These are phyloP conservation scores for Chiroxiphia lanceolata DNA, from an alignment of 2,797 vertebrate species.

Conservation along the genomic window DNA sequence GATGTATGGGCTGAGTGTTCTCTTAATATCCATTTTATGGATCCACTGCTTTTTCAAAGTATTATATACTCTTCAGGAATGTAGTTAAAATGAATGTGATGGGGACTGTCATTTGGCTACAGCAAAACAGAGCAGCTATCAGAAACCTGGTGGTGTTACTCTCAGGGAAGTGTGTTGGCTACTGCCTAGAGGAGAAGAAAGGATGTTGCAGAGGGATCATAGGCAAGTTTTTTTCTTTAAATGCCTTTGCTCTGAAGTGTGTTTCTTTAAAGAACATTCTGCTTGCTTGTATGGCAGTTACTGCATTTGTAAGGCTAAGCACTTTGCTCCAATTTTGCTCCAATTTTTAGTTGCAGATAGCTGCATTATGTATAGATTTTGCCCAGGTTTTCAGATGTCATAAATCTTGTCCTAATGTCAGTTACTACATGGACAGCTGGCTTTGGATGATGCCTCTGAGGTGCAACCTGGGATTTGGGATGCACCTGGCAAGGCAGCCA, in stretches of 20 bases:
- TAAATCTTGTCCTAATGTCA: neutral
- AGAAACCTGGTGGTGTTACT: neutral
- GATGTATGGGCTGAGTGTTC: neutral
- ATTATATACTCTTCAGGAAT: neutral
- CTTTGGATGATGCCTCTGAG: neutral
- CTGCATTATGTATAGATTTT: neutral
- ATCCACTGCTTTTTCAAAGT: neutral
- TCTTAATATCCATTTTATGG: conserved; percentile 4
- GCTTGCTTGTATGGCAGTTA: neutral
- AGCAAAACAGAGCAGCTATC: neutral
- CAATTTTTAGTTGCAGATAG: neutral
- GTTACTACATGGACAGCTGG: fast-evolving
- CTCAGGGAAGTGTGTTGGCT: neutral
- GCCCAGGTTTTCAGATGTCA: neutral
- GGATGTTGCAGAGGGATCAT: neutral
- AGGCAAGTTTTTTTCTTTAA: neutral
- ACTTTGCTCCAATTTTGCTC: neutral
- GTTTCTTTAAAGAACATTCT: neutral
- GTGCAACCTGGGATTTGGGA: neutral
- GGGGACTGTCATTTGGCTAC: neutral
- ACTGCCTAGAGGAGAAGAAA: neutral
- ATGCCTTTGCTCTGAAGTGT: neutral
- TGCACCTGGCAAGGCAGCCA: neutral
- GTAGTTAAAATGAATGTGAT: neutral
- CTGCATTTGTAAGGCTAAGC: neutral